Evolutionary conservation across 1,140 invertebrate genomes (phyloP).

Genomic region (Drosophila nasuta): DNA sequence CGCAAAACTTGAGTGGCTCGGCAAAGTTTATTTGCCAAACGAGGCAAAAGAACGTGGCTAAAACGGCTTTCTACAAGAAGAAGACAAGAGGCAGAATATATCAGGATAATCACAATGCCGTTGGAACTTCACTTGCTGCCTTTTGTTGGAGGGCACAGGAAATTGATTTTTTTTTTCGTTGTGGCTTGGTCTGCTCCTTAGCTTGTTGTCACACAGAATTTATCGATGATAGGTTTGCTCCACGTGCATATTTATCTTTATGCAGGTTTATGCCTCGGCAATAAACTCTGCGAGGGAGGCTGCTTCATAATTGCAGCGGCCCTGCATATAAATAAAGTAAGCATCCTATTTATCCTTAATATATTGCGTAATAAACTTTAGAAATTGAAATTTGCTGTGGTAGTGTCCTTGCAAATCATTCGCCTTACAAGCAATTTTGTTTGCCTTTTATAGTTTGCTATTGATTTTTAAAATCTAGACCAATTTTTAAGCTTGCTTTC

Average conservation of each 20-base stretch:
- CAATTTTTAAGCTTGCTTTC: too few relatives aligned
- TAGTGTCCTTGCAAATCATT: slow-evolving; percentile 44
- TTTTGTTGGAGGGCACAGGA: slow-evolving; percentile 62
- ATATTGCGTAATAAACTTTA: slow-evolving; percentile 68
- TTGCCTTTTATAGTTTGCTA: neutral
- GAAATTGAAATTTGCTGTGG: slow-evolving; percentile 39
- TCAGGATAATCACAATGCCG: slow-evolving; percentile 62
- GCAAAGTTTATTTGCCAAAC: slow-evolving; percentile 66
- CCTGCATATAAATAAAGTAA: slow-evolving; percentile 60
- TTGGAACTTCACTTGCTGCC: slow-evolving; percentile 30
- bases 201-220: slow-evolving; percentile 70
- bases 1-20: slow-evolving; percentile 62
- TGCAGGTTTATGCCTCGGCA: slow-evolving; percentile 54
- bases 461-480: neutral
- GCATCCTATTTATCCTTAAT: slow-evolving; percentile 53
- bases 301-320: slow-evolving; percentile 61
- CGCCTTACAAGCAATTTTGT: neutral
- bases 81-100: slow-evolving; percentile 27
- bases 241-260: slow-evolving; percentile 75
- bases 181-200: slow-evolving; percentile 37
- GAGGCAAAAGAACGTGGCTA: slow-evolving; percentile 36
- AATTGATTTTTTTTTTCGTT: slow-evolving; percentile 73
- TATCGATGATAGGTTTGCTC: slow-evolving; percentile 74
- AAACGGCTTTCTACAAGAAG: slow-evolving; percentile 32
- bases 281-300: neutral